Percentiles rank a stretch among this genome's conserved stretches.
Conservation (phyloP, 2,113 vertebrate genomes). For the Heterochromis multidens region DNA sequence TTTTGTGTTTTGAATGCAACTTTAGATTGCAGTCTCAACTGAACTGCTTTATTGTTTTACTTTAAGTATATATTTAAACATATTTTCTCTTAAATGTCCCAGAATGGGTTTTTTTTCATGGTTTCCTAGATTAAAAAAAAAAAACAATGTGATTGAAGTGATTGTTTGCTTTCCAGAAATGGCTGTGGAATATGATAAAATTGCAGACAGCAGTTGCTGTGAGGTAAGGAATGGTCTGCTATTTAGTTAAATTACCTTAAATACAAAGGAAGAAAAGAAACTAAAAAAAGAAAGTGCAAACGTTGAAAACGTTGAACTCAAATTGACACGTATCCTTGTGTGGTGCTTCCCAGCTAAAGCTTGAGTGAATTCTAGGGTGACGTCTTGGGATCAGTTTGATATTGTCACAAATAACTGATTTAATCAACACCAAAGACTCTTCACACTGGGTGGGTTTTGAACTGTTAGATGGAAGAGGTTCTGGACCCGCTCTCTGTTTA, state of each 20-base stretch:
- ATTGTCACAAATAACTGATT: conserved; percentile 1
- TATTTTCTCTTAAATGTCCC: neutral
- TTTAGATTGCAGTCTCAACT: neutral
- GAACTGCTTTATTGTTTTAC: neutral
- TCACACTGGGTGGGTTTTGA: neutral
- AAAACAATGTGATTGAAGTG: neutral
- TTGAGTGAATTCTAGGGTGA: neutral
- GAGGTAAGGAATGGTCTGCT: neutral
- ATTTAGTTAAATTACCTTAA: neutral
- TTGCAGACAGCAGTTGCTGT: neutral
- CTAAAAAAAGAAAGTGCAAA: neutral
- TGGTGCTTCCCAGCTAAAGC: neutral
- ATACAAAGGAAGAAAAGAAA: neutral
- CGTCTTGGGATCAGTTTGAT: neutral
- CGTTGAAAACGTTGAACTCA: neutral
- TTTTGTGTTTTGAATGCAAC: neutral
- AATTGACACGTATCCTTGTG: neutral
- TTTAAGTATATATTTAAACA: neutral
- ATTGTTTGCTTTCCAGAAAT: neutral
- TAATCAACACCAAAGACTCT: neutral
- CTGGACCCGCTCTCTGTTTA: neutral
- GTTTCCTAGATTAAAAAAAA: neutral
- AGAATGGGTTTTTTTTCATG: neutral
- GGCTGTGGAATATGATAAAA: neutral
- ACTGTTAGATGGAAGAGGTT: neutral